These are phyloP conservation scores for Martes martes DNA, from an alignment of 2,113 vertebrate species.

Conservation along the genomic window DNA sequence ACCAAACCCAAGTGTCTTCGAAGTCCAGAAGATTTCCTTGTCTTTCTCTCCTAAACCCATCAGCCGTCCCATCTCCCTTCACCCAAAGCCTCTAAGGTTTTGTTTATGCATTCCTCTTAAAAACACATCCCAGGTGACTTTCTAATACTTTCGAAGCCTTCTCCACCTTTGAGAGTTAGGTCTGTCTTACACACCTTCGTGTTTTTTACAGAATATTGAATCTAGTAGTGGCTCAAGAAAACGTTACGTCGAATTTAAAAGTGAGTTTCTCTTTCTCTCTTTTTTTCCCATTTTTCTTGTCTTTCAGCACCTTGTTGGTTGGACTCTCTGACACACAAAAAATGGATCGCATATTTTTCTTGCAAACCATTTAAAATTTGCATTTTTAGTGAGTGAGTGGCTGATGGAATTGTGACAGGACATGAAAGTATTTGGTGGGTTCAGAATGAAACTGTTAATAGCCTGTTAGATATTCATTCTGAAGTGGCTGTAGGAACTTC, in stretches of 20 bases:
- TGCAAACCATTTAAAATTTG: constrained; percentile 42
- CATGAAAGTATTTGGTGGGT: constrained; percentile 42
- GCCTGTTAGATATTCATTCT: not conserved
- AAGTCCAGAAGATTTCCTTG: not conserved
- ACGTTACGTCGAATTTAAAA: not conserved
- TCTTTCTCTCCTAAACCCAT: not conserved
- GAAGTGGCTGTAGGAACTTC: not conserved
- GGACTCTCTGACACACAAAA: constrained; percentile 6
- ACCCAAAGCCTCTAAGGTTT: not conserved
- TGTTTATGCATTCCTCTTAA: not conserved
- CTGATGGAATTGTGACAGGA: constrained; percentile 40
- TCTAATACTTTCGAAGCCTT: not conserved
- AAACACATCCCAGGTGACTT: not conserved
- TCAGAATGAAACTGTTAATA: constrained; percentile 43
- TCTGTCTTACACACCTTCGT: not conserved
- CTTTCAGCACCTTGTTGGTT: not conserved
- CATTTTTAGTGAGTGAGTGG: constrained; percentile 18
- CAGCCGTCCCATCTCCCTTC: not conserved
- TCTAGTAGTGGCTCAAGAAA: not conserved
- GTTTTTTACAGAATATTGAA: not conserved
- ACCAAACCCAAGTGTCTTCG: not conserved
- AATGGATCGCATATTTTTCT: constrained; percentile 29
- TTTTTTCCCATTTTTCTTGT: not conserved
- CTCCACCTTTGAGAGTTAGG: not conserved
- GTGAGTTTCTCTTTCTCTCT: not conserved